Conservation (phyloP, 1,140 invertebrate genomes). For the Heliconius himera region DNA sequence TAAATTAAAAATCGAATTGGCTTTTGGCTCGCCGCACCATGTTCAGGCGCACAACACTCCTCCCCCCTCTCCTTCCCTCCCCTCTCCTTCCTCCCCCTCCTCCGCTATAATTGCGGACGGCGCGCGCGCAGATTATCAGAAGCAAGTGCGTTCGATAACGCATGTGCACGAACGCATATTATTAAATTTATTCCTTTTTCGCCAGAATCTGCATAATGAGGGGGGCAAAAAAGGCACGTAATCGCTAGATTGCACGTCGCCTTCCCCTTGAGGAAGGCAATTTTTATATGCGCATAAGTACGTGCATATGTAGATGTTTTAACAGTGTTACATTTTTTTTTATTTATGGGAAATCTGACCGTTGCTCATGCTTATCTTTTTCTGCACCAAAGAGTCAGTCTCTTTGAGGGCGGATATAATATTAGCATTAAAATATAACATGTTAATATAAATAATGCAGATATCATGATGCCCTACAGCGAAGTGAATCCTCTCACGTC, state of each 20-base stretch:
- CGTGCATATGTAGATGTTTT: slow-evolving; percentile 53
- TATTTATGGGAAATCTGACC: slow-evolving; percentile 52
- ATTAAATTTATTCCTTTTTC: slow-evolving; percentile 81
- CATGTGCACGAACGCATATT: slow-evolving; percentile 76
- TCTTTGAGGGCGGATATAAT: slow-evolving; percentile 36
- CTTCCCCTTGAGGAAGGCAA: slow-evolving; percentile 65
- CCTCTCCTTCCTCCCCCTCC: slow-evolving; percentile 25
- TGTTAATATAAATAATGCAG: slow-evolving; percentile 44
- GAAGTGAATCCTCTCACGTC: slow-evolving; percentile 51
- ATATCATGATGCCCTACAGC: slow-evolving; percentile 57
- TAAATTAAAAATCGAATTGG: slow-evolving; percentile 64
- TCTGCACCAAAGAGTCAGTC: slow-evolving; percentile 51
- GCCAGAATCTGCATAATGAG: slow-evolving; percentile 78
- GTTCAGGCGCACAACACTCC: slow-evolving; percentile 26
- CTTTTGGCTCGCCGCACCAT: slow-evolving; percentile 41
- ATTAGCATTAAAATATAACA: not conserved
- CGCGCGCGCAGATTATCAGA: slow-evolving; percentile 77
- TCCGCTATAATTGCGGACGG: slow-evolving; percentile 63
- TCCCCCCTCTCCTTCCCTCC: slow-evolving; percentile 24
- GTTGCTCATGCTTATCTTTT: slow-evolving; percentile 57
- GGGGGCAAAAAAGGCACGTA: slow-evolving; percentile 72
- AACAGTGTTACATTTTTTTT: slow-evolving; percentile 51
- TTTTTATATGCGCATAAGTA: slow-evolving; percentile 57
- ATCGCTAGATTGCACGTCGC: slow-evolving; percentile 71
- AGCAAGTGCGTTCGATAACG: slow-evolving; percentile 79